Base-by-base conservation (phyloP, 1,140 invertebrate species). In the Drosophila nannoptera region DNA sequence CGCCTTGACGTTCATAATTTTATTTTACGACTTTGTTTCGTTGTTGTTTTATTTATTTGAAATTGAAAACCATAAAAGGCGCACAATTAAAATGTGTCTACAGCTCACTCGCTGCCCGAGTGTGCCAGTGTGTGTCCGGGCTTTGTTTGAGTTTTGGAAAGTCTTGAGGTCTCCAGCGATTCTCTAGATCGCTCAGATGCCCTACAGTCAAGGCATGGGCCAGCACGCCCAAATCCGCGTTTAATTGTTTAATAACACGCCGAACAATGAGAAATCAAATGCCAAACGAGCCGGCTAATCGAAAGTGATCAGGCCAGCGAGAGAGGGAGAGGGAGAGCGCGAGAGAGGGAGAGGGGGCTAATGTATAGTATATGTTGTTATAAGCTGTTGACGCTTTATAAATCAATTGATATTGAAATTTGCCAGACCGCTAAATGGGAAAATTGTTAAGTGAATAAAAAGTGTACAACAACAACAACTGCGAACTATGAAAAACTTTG, bases 1-100 rank as follows among this genome's bases (percentile, higher is more conserved):
- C 48, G 80, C 80, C 68, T 82, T 82, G 80, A 82, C 78, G 78
- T 82, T 82, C 75, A 82, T 82, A 82, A 82, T 82, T 82, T 82
- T 74, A 71, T 86, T 86, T 86, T 81, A 86, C 77, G 77, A 86
- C 71, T 80, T 64, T 75, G 66, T 73, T 76, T 74, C 65, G 77
- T 73, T 84, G 80, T 83, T 81, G 75, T 84, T 84, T 83, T 74
- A 78, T 83, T 83, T 80, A 82, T 83, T 80, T 83, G 80, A 83
- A 83, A 83, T 83, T 84, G 81, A 84, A 83, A 84, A 60, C 80
- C 78, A 83, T 84, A 83, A 83, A 84, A 83, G 81, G 80, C 75
- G 73, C 55, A 83, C 80, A 83, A 83, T 83, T 84, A 84, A 83
- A 78, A 84, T 75, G 75, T 52, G 66, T 74, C 12, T 42, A 29